Percentiles rank a stretch among this genome's conserved stretches.
phyloP scores from a whole-genome alignment of 2,888 invertebrate genomes.

The Yponomeuta cagnagella region DNA sequence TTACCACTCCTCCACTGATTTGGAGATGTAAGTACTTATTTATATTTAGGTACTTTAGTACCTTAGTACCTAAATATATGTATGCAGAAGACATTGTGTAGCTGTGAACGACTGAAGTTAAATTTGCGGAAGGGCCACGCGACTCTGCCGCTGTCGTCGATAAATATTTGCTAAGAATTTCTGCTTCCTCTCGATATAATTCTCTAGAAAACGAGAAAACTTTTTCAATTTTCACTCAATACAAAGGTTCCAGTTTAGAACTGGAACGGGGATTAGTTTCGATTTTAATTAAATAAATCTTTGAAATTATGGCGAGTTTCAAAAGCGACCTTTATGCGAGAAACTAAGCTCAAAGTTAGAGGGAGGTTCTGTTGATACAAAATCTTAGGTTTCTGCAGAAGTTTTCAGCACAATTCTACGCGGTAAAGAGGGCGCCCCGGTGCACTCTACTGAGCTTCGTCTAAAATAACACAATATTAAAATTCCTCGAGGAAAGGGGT shows the following conservation, averaged over 20 bases:
- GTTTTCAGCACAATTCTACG: not conserved
- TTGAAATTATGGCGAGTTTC: conserved; percentile 17
- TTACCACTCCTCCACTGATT: no score
- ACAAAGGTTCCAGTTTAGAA: conserved; percentile 38
- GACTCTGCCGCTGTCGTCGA: conserved; percentile 37
- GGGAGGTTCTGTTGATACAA: not conserved
- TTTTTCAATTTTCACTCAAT: conserved; percentile 69
- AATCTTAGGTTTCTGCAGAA: not conserved
- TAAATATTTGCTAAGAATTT: conserved; percentile 65
- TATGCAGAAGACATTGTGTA: not conserved
- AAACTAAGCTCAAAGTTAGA: not conserved
- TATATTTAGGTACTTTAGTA: no score
- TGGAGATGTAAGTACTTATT: no score
- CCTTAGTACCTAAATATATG: no score
- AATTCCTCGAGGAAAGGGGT: conserved; percentile 3
- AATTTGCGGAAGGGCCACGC: conserved; percentile 19
- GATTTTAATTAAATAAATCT: conserved; percentile 51
- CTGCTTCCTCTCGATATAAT: conserved; percentile 52
- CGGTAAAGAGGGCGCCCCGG: not conserved
- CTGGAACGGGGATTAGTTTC: conserved; percentile 41
- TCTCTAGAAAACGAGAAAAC: conserved; percentile 63
- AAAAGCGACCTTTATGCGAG: not conserved
- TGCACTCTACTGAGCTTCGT: not conserved
- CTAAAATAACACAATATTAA: conserved; percentile 6
- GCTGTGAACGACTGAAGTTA: not conserved